These are phyloP conservation scores for Lasioglossum malachurum DNA, from an alignment of 2,888 invertebrate genomes.

Conservation along the genomic window DNA sequence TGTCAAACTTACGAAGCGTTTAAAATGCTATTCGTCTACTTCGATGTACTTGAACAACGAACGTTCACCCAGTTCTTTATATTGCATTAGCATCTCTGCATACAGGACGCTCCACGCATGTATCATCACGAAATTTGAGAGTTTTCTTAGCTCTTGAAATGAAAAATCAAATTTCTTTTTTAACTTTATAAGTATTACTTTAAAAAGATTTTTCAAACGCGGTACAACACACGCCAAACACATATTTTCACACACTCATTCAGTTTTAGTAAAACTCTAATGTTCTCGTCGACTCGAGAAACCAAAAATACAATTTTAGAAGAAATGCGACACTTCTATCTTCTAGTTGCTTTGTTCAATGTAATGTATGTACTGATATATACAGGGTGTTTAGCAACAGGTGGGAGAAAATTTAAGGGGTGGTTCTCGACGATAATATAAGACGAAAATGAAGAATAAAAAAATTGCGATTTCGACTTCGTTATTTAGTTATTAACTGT, in stretches of 20 bases:
- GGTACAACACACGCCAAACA: not conserved
- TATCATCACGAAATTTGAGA: not conserved
- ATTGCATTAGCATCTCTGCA: conserved; percentile 8
- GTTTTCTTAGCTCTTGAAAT: not conserved
- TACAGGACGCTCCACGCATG: conserved; percentile 1
- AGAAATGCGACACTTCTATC: not conserved
- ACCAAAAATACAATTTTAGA: not conserved
- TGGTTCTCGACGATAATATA: too few species aligned
- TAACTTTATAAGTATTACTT: too few species aligned
- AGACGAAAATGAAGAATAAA: too few species aligned
- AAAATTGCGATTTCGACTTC: too few species aligned
- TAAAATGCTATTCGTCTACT: conserved; percentile 43
- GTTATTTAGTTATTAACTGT: too few species aligned
- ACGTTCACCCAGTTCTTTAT: conserved; percentile 26
- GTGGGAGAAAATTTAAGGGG: too few species aligned
- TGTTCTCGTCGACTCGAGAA: not conserved
- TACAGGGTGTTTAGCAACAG: too few species aligned
- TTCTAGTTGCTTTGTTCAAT: not conserved
- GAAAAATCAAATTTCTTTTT: not conserved
- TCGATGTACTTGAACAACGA: conserved; percentile 44
- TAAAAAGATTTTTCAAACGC: too few species aligned
- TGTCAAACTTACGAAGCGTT: conserved; percentile 20
- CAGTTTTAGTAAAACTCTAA: not conserved
- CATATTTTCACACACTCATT: not conserved
- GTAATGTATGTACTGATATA: not conserved